These are phyloP conservation scores for Drosophila austrosaltans DNA, from an alignment of 2,888 invertebrate species.

Conservation along the genomic window DNA sequence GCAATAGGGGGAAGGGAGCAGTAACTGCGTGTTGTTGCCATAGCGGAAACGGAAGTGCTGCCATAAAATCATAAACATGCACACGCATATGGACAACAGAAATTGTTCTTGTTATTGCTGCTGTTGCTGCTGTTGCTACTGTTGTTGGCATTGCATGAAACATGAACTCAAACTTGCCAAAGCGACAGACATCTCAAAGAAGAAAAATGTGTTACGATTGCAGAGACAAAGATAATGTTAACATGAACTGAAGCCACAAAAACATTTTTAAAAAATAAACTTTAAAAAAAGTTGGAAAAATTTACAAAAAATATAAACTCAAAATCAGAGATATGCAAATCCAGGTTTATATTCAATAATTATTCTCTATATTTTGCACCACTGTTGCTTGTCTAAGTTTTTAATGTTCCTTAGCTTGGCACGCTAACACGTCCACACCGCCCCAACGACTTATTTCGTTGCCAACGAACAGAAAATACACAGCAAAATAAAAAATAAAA, in stretches of 20 bases:
- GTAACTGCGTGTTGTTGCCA: constrained; percentile 52
- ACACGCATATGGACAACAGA: constrained; percentile 56
- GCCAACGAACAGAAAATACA: background rate
- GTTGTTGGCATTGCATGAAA: constrained; percentile 65
- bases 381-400: constrained; percentile 34
- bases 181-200: constrained; percentile 38
- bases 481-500: background rate
- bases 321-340: constrained; percentile 7
- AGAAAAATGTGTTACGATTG: constrained; percentile 30
- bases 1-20: background rate
- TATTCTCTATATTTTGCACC: background rate
- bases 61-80: constrained; percentile 80
- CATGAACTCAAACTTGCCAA: constrained; percentile 62
- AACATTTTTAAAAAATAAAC: background rate
- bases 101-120: constrained; percentile 38
- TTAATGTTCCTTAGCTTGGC: constrained; percentile 51
- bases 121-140: constrained; percentile 20
- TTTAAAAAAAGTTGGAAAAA: background rate
- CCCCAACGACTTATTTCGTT: constrained; percentile 50
- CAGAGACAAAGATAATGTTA: constrained; percentile 60
- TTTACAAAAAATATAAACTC: background rate
- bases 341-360: background rate
- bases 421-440: constrained; percentile 59
- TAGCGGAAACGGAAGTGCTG: constrained; percentile 78
- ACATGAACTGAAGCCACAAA: constrained; percentile 5